A percentile compares a stretch with the other conserved stretches of the same genome.
Evolutionary conservation across 2,113 vertebrate genomes (phyloP).

Genomic region (crab-eating macaque (Macaca fascicularis)): DNA sequence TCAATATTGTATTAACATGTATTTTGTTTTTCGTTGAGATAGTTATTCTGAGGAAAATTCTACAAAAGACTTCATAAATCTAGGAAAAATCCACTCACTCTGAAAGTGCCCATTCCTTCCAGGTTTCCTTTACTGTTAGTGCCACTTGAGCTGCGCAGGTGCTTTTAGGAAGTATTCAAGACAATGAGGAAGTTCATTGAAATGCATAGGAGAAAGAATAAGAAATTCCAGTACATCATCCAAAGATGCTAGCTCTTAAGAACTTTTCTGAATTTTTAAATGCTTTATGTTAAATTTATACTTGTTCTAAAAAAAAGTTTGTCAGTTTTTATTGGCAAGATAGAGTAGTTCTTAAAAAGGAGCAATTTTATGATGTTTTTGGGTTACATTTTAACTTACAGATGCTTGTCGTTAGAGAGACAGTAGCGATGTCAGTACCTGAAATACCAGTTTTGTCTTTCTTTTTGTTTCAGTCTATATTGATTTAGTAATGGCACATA

Average conservation of each 20-base stretch:
- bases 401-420: neutral
- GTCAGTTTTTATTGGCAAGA: neutral
- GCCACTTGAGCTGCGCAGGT: neutral
- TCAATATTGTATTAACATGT: neutral
- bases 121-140: neutral
- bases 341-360: constrained; percentile 17
- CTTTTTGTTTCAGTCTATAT: neutral
- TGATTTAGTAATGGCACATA: neutral
- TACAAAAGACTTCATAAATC: neutral
- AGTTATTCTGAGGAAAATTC: neutral
- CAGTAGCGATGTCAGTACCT: neutral
- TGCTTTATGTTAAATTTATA: constrained; percentile 33
- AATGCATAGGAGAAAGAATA: neutral
- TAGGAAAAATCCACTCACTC: neutral
- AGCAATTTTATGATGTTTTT: neutral
- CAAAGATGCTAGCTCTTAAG: neutral
- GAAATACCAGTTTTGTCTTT: neutral
- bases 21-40: neutral
- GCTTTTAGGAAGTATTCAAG: neutral
- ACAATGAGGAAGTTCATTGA: neutral
- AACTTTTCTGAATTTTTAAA: neutral
- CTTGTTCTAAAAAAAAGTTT: neutral
- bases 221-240: neutral
- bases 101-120: neutral
- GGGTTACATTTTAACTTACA: neutral